phyloP scores from a whole-genome alignment of 1,140 invertebrate species.

The Wasmannia auropunctata region DNA sequence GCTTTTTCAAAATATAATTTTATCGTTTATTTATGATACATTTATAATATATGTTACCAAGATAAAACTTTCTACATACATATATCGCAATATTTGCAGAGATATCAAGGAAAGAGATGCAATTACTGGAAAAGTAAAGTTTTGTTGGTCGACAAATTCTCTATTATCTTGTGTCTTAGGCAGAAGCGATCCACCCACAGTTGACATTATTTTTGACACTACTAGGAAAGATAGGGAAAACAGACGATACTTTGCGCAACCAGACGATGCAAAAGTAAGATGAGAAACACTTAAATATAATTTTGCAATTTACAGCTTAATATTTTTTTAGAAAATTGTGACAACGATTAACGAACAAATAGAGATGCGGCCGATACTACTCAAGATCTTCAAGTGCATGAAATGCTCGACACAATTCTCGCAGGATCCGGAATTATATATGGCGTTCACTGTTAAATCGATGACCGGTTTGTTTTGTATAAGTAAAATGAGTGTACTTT shows the following conservation, averaged over 20 bases:
- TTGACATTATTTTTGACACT: constrained; percentile 88
- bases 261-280: constrained; percentile 86
- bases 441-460: constrained; percentile 65
- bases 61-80: constrained; percentile 7
- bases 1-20: background rate
- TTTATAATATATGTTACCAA: constrained; percentile 5
- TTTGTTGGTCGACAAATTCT: constrained; percentile 86
- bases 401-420: constrained; percentile 88
- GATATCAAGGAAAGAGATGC: constrained; percentile 85
- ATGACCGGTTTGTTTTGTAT: constrained; percentile 69
- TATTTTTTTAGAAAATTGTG: constrained; percentile 84
- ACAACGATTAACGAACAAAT: constrained; percentile 84
- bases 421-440: constrained; percentile 82
- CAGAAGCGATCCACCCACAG: constrained; percentile 83
- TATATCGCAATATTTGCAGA: constrained; percentile 62
- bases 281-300: constrained; percentile 19
- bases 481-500: constrained; percentile 13
- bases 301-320: background rate
- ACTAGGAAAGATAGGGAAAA: constrained; percentile 86
- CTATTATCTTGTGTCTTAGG: constrained; percentile 86
- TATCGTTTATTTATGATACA: constrained; percentile 3
- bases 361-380: constrained; percentile 83
- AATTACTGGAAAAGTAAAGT: constrained; percentile 85
- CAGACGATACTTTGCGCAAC: constrained; percentile 86
- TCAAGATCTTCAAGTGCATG: constrained; percentile 87